phyloP scores from a whole-genome alignment of 2,888 invertebrate genomes.

The Venustoraphidia nigricollis region DNA sequence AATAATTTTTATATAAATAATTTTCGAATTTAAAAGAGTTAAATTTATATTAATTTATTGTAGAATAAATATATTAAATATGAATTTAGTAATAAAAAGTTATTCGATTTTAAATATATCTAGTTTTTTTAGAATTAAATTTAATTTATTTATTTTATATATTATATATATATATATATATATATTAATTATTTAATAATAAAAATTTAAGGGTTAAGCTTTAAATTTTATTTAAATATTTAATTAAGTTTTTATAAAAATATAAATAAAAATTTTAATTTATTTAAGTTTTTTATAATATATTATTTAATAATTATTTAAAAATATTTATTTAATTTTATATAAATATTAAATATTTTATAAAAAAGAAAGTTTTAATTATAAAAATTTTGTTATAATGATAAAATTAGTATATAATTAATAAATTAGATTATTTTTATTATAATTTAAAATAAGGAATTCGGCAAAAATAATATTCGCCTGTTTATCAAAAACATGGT shows the following conservation, averaged over 20 bases:
- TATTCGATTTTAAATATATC: no score
- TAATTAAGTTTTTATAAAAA: background rate
- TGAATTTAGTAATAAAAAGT: no score
- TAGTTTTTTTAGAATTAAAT: no score
- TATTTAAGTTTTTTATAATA: background rate
- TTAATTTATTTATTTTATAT: background rate
- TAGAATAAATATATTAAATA: no score
- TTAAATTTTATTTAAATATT: background rate
- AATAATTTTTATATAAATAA: no score
- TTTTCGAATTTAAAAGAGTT: no score
- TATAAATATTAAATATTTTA: background rate
- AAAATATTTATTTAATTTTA: background rate
- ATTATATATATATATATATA: background rate
- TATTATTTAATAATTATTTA: background rate
- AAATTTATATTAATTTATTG: no score
- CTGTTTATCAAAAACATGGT: slow-evolving; percentile 69
- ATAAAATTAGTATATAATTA: background rate
- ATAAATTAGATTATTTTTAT: background rate
- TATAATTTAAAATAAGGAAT: slow-evolving; percentile 35
- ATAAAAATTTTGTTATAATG: background rate
- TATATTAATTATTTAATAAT: background rate
- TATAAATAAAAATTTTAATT: background rate
- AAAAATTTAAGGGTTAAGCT: background rate
- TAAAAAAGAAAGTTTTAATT: background rate
- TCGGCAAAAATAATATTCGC: slow-evolving; percentile 47